These are phyloP conservation scores for Poecilia gillii DNA, from an alignment of 2,797 vertebrate species.

Conservation along the genomic window DNA sequence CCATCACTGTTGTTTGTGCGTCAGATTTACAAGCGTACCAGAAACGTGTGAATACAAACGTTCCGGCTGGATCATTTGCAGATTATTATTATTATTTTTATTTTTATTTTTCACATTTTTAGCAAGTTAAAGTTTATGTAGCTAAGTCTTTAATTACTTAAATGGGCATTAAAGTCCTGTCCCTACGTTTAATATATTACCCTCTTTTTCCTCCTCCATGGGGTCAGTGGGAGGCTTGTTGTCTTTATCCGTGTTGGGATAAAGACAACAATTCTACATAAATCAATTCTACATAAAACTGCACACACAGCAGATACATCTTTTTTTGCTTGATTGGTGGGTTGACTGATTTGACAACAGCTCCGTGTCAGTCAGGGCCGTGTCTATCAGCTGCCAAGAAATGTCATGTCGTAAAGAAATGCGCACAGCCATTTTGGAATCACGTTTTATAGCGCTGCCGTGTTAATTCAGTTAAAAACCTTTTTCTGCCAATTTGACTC, in stretches of 20 bases:
- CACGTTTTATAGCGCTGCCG: not conserved
- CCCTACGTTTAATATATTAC: too few species aligned
- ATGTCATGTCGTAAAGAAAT: not conserved
- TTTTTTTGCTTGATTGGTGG: not conserved
- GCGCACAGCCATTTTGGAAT: not conserved
- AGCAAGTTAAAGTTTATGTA: too few species aligned
- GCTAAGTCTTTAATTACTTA: too few species aligned
- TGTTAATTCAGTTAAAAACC: conserved; percentile 3
- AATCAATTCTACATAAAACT: not conserved
- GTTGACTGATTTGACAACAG: not conserved
- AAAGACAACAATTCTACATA: not conserved
- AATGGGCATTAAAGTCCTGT: too few species aligned
- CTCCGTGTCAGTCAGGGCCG: not conserved
- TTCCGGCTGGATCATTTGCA: too few species aligned
- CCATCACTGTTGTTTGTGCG: too few species aligned
- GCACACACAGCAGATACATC: not conserved
- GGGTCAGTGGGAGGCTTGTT: not conserved
- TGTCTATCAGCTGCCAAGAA: not conserved
- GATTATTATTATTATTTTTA: too few species aligned
- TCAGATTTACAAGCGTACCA: too few species aligned
- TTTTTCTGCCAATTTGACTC: conserved; percentile 1
- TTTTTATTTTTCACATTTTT: too few species aligned
- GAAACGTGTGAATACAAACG: too few species aligned
- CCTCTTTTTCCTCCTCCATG: too few species aligned
- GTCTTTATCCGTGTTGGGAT: not conserved